phyloP scores from a whole-genome alignment of 1,140 invertebrate genomes.

The Subanguina moxae region DNA sequence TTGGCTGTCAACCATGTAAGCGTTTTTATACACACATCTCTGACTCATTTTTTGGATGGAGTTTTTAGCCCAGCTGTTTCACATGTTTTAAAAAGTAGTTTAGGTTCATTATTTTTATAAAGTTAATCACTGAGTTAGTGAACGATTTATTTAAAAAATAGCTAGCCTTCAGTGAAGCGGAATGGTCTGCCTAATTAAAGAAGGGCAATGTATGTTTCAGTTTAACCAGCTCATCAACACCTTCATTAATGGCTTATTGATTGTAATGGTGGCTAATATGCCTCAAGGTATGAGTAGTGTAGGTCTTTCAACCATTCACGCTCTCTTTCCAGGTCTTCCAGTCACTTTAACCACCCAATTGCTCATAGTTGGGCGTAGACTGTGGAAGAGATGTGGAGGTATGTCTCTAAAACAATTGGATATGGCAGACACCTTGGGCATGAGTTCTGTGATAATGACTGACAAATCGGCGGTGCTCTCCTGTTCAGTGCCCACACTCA shows the following conservation, averaged over 20 bases:
- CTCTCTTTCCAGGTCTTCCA: conserved; percentile 36
- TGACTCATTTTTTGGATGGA: no score
- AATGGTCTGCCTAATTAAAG: no score
- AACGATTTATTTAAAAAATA: no score
- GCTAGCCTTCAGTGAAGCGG: no score
- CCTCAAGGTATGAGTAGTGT: conserved; percentile 31
- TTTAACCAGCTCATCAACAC: conserved; percentile 28
- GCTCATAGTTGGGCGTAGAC: conserved; percentile 40
- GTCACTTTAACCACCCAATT: conserved; percentile 46
- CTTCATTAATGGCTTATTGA: conserved; percentile 48
- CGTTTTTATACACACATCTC: no score
- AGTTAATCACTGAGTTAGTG: no score
- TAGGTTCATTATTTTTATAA: no score
- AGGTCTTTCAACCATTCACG: not conserved
- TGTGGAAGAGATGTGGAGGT: conserved; percentile 25
- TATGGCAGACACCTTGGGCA: conserved; percentile 39
- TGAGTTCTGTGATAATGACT: conserved; percentile 38
- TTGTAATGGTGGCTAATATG: conserved; percentile 36
- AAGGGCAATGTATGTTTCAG: conserved; percentile 14
- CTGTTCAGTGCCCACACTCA: conserved; percentile 9
- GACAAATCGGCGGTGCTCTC: conserved; percentile 15
- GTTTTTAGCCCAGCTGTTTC: no score
- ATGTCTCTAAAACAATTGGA: conserved; percentile 40
- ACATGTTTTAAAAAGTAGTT: no score
- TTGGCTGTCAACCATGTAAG: conserved; percentile 6